Percentiles rank a stretch among this genome's conserved stretches.
These are phyloP conservation scores for Sciurus vulgaris DNA, from an alignment of 2,797 vertebrate species.

Conservation along the genomic window DNA sequence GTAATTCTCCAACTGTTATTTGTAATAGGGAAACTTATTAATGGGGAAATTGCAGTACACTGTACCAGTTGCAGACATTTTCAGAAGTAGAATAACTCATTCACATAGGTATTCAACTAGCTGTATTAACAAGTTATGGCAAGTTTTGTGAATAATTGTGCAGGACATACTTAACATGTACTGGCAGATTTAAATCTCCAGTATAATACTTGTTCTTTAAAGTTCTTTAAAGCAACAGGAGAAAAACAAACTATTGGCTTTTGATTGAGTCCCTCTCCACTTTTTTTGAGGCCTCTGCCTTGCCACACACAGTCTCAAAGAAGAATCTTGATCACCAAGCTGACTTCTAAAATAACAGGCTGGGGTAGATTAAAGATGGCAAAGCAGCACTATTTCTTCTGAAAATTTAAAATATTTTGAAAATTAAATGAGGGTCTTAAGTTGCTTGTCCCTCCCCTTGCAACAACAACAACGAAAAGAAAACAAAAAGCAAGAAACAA, in stretches of 20 bases:
- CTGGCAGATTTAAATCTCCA: constrained; percentile 49
- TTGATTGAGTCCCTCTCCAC: background rate
- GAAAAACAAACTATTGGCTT: background rate
- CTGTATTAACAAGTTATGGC: constrained; percentile 53
- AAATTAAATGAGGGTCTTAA: constrained; percentile 45
- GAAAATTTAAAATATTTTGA: constrained; percentile 34
- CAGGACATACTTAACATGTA: constrained; percentile 45
- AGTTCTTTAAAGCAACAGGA: background rate
- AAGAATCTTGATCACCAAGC: constrained; percentile 15
- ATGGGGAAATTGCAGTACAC: background rate
- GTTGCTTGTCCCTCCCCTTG: background rate
- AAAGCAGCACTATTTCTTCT: constrained; percentile 26
- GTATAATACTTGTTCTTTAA: constrained; percentile 39
- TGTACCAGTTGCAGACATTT: background rate
- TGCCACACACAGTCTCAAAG: background rate
- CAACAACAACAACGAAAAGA: background rate
- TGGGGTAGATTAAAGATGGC: constrained; percentile 12
- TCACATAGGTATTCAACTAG: background rate
- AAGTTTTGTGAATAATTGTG: constrained; percentile 54
- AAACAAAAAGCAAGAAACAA: background rate
- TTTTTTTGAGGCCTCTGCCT: background rate
- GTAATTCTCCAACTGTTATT: background rate
- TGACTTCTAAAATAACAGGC: constrained; percentile 52
- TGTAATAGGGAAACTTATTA: background rate
- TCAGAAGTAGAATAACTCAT: background rate